Percentiles rank a stretch among this genome's conserved stretches.
Conservation (phyloP, 1,140 invertebrate species). For the Paracyclopina nana region DNA sequence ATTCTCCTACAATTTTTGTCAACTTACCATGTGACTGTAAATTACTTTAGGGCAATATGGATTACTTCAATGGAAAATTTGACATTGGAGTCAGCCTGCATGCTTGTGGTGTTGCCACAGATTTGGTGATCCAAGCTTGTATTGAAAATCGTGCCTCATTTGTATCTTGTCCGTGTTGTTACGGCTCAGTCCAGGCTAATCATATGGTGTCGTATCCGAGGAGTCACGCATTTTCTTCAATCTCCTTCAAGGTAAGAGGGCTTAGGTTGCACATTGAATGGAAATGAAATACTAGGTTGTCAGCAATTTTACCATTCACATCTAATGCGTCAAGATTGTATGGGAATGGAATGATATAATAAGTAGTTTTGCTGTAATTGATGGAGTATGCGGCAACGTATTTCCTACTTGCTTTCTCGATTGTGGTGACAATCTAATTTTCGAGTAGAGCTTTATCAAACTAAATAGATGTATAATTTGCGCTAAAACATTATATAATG, state of each 20-base stretch:
- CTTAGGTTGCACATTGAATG: not conserved
- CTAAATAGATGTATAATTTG: too few species aligned
- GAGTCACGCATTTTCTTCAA: constrained; percentile 35
- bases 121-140: constrained; percentile 71
- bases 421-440: too few species aligned
- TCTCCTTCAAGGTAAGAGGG: constrained; percentile 1
- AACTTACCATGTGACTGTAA: too few species aligned
- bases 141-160: constrained; percentile 51
- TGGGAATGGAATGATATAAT: too few species aligned
- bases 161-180: constrained; percentile 83
- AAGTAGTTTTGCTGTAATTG: too few species aligned
- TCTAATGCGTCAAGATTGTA: not conserved
- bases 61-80: constrained; percentile 34
- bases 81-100: constrained; percentile 70
- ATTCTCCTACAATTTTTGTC: too few species aligned
- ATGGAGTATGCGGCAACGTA: too few species aligned
- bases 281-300: too few species aligned
- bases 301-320: too few species aligned
- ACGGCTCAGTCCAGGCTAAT: constrained; percentile 58
- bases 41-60: constrained; percentile 60
- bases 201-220: constrained; percentile 44
- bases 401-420: too few species aligned
- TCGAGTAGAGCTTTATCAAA: too few species aligned
- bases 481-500: too few species aligned
- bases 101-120: constrained; percentile 82